Percentiles rank a stretch among this genome's conserved stretches.
Evolutionary conservation across 2,888 invertebrate species (phyloP).

Genomic region (Chironomus tentans): DNA sequence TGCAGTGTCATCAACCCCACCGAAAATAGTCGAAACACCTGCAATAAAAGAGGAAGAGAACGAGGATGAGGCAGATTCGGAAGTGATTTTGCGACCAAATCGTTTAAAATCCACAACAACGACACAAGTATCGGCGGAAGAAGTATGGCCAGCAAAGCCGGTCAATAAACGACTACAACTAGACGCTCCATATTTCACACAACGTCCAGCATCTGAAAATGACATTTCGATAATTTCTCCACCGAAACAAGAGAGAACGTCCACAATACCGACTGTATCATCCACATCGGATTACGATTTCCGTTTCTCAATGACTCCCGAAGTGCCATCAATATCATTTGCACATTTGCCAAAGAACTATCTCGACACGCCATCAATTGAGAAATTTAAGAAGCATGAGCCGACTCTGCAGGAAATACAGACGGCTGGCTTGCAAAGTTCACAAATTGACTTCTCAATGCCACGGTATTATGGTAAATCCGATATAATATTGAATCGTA

Average conservation of each 20-base stretch:
- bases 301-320: slow-evolving; percentile 43
- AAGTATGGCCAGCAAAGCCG: slow-evolving; percentile 1
- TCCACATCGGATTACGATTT: slow-evolving; percentile 9
- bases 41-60: slow-evolving; percentile 36
- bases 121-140: neutral
- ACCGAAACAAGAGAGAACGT: slow-evolving; percentile 28
- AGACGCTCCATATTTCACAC: slow-evolving; percentile 37
- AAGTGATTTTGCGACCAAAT: slow-evolving; percentile 28
- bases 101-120: neutral
- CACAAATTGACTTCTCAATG: slow-evolving; percentile 50
- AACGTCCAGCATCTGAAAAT: slow-evolving; percentile 38
- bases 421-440: slow-evolving; percentile 44
- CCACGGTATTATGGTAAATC: slow-evolving; percentile 51
- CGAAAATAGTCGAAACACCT: slow-evolving; percentile 34
- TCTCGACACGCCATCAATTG: slow-evolving; percentile 42
- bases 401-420: slow-evolving; percentile 44
- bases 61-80: slow-evolving; percentile 29
- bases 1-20: slow-evolving; percentile 33
- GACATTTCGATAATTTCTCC: slow-evolving; percentile 41
- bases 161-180: slow-evolving; percentile 30
- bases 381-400: slow-evolving; percentile 40
- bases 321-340: slow-evolving; percentile 43
- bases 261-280: neutral
- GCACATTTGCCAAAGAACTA: slow-evolving; percentile 42
- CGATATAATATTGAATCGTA: slow-evolving; percentile 35